Evolutionary conservation across 2,888 invertebrate species (phyloP), one percentile per base, ranked within the genome.

Genomic region (Arge pagana): DNA sequence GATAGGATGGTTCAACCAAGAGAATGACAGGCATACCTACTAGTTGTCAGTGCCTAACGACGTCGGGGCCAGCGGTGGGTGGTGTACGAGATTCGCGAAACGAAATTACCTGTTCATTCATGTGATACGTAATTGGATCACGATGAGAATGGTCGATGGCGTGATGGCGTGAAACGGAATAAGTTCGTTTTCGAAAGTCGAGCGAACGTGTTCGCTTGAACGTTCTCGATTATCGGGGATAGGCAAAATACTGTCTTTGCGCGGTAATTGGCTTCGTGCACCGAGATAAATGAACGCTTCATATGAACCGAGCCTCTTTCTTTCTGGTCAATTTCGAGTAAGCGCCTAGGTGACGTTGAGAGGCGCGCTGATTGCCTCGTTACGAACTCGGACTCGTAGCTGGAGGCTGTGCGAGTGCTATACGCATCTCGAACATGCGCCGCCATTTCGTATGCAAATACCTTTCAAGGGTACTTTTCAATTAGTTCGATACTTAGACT

Each of bases 61-160:
- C 68, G 56, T 60, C 40, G 58, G 53, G 51, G 53, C 52, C 56
- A 52, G 56, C 50, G 52, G 59, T 52, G 60, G 62, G 64, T 57
- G n/a, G n/a, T n/a, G n/a, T n/a, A n/a, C n/a, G n/a, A n/a, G n/a
- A n/a, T n/a, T n/a, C n/a, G n/a, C n/a, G n/a, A n/a, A n/a, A n/a
- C n/a, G n/a, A n/a, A n/a, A n/a, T n/a, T n/a, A n/a, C n/a, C 75
- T 74, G 74, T 65, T 75, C 73, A 74, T 64, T 57, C 64, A 62
- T 58, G 55, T 62, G 59, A 56, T 63, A 53, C 67, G 67, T 72
- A 73, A 74, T 73, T 74, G 67, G 68, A 64, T 64, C 55, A 58
- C 57, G 3, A 15, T 8, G 4, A 4, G 19, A 30, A 13, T 15
- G 13, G n/a, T n/a, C 24, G 40, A 13, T 23, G 6, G 6, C 13